Base-by-base conservation (phyloP, 2,113 vertebrate species). In the Benthochromis sp. region DNA sequence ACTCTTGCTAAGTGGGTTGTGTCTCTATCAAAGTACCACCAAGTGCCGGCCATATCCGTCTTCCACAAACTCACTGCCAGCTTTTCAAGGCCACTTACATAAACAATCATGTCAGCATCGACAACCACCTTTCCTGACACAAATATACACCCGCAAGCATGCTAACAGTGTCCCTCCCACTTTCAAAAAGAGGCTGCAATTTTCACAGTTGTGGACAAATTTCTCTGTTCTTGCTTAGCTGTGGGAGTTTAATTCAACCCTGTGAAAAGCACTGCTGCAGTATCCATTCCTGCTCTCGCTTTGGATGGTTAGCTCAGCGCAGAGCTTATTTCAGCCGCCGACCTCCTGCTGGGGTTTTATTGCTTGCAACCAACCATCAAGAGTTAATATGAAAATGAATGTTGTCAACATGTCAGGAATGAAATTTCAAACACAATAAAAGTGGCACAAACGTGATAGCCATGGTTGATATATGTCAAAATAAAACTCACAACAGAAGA, bases 351-450 rank as follows among this genome's bases (percentile, higher is more conserved):
- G 88, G 27, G 55, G 9, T 84, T 91, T 87, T 92, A 93, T 90
- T 83, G 61, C 90, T 89, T 85, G 69, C 82, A 93, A 91, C 81
- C 81, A 86, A 89, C 83, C 90, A 92, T 92, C 79, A 92, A 84
- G 83, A 86, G 69, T 80, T 82, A 88, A 90, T 89, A 85, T 81
- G 34, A 89, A 92, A 91, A 90, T 84, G 21, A 43, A 52, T 84
- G 69, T 63, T 93, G 89, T 89, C 88, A 92, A 87, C 73, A 86
- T 90, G 76, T 83, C 57, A 19, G 45, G 57, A 83, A 83, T 73
- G 43, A 80, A 82, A 90, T 90, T 94, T 91, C 89, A 92, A 89
- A 91, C 57, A 85, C 73, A 92, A 89, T 88, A 43, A 86, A 34
- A 34, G 9, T 84, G 82, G 90, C 40, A 61, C 52, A 40, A 82